Evolutionary conservation across 2,797 vertebrate species (phyloP), one percentile per base, ranked within the genome.

Genomic region (Sebastes oblongus): DNA sequence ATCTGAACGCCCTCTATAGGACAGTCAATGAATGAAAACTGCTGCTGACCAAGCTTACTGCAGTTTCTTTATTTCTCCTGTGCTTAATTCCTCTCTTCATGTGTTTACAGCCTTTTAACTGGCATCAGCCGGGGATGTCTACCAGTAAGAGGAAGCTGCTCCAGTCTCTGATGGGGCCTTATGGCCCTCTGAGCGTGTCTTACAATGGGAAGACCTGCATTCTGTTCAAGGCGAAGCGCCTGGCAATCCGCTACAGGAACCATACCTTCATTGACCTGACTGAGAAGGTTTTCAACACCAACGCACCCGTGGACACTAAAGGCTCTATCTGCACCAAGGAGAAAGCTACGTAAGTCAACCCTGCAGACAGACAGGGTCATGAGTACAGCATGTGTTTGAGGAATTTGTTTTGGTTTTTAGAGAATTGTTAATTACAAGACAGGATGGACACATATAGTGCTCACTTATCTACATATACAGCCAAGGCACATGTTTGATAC

Each of bases 191-290:
- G 61, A 97, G 95, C 0, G 95, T 99, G 87, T 96, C 97, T 3
- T 77, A 96, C 80, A 96, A 97, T 16, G 97, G 97, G 81, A 96
- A 95, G 75, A 96, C 96, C 72, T 99, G 98, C 91, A 97, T 99
- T 95, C 96, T 99, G 20, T 99, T 99, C 91, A 97, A 97, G 94
- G 96, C 97, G 73, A 98, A 97, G 91, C 97, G 96, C 80, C 94
- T 99, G 90, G 94, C 95, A 70, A 96, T 99, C 88, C 96, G 96
- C 78, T 96, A 97, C 85, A 96, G 96, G 88, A 98, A 99, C 91
- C 97, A 98, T 86, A 97, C 96, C 0, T 96, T 97, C 78, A 95
- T 98, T 81, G 98, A 99, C 86, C 88, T 99, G 89, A 97, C 97
- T 0, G 97, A 98, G 83, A 96, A 91, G 89, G 92, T 96, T 1